Conservation (phyloP, 2,113 vertebrate species). For the Lycaon pictus region DNA sequence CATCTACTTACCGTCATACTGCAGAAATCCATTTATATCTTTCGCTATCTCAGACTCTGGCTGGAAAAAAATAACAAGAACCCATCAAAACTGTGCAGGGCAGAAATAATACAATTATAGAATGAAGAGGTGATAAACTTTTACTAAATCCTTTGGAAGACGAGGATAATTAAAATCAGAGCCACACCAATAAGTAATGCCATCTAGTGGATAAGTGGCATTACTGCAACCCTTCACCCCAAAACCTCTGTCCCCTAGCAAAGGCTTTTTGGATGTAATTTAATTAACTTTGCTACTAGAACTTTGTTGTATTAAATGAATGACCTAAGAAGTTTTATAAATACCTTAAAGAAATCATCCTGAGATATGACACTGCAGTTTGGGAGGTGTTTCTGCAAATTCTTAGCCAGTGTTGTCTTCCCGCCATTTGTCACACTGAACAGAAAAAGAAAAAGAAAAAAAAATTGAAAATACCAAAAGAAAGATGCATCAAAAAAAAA, state of each 20-base stretch:
- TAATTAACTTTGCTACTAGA: background rate
- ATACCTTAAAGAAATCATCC: conserved; percentile 97
- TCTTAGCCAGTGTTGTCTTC: conserved; percentile 93
- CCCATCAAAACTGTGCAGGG: conserved; percentile 28
- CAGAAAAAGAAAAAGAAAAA: background rate
- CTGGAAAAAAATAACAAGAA: conserved; percentile 83
- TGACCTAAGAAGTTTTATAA: background rate
- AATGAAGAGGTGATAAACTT: background rate
- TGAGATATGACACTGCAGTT: conserved; percentile 94
- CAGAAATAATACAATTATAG: conserved; percentile 33
- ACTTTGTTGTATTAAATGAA: background rate
- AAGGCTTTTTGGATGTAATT: background rate
- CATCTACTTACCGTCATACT: conserved; percentile 93
- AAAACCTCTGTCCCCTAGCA: background rate
- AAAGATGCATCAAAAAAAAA: background rate
- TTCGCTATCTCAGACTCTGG: conserved; percentile 91
- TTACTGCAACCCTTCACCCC: background rate
- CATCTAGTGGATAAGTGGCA: conserved; percentile 57
- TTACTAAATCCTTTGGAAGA: conserved; percentile 8
- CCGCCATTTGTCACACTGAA: conserved; percentile 96
- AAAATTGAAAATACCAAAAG: background rate
- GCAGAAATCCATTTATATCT: conserved; percentile 94
- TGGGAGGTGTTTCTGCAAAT: conserved; percentile 89
- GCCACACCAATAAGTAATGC: background rate
- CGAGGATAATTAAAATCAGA: background rate